Evolutionary conservation across 2,797 vertebrate species (phyloP).

Genomic region (Parambassis ranga): DNA sequence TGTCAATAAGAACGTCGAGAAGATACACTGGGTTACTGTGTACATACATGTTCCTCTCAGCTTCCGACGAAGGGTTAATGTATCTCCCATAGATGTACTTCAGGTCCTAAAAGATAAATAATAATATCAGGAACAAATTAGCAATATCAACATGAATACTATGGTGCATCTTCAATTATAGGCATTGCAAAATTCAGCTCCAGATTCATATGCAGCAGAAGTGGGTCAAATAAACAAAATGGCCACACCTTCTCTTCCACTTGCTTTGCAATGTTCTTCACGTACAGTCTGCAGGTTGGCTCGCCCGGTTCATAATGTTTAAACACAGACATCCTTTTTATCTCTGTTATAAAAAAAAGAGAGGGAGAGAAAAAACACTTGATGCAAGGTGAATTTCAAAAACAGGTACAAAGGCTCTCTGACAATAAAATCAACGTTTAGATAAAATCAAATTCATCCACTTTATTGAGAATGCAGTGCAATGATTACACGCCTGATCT

Average conservation of each 20-base stretch:
- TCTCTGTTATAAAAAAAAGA: constrained; percentile 83
- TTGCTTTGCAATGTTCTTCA: constrained; percentile 97
- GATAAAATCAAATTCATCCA: constrained; percentile 31
- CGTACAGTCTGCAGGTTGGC: constrained; percentile 97
- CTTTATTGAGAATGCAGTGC: no score
- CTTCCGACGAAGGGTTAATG: constrained; percentile 87
- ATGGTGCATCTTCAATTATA: no score
- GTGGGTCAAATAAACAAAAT: constrained; percentile 17
- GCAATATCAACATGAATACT: no score
- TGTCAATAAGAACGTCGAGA: neutral
- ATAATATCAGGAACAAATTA: neutral
- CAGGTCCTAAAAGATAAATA: constrained; percentile 83
- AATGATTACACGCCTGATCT: constrained; percentile 8
- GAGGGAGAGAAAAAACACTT: neutral
- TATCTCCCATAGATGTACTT: constrained; percentile 97
- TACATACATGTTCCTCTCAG: constrained; percentile 94
- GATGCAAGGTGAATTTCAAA: constrained; percentile 37
- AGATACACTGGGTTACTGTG: neutral
- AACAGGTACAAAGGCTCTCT: constrained; percentile 45
- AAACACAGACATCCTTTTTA: constrained; percentile 93
- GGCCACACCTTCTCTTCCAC: constrained; percentile 92
- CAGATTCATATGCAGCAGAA: no score
- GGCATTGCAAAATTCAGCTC: neutral
- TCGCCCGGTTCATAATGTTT: constrained; percentile 95
- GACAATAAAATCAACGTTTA: no score